Conservation (phyloP, 2,888 invertebrate species). For the Theodoxus fluviatilis region DNA sequence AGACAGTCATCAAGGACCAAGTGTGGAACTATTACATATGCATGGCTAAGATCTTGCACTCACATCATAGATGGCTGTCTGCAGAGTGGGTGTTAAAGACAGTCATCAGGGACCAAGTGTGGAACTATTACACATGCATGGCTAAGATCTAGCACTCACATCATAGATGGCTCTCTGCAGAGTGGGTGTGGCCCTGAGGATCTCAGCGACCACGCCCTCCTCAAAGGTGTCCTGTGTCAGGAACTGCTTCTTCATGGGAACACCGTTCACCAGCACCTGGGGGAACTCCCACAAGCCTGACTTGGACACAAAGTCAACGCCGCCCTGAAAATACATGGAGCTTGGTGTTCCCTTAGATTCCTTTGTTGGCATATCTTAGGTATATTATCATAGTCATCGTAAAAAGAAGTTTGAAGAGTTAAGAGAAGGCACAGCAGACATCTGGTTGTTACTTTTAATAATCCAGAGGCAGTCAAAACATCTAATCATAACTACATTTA, state of each 20-base stretch:
- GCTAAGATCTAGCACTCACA: conserved; percentile 42
- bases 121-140: not conserved
- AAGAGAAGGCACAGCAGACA: too few species aligned
- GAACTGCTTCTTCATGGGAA: conserved; percentile 77
- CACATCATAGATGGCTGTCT: too few species aligned
- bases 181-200: conserved; percentile 83
- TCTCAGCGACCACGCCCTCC: conserved; percentile 86
- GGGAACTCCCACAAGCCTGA: conserved; percentile 66
- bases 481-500: too few species aligned
- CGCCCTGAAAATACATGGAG: conserved; percentile 31
- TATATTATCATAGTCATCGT: too few species aligned
- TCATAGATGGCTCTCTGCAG: conserved; percentile 90
- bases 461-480: too few species aligned
- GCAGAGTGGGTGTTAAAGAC: too few species aligned
- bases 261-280: conserved; percentile 89
- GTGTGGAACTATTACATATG: not conserved
- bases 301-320: conserved; percentile 57
- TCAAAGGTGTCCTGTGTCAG: conserved; percentile 81
- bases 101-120: not conserved
- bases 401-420: too few species aligned
- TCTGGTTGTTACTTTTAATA: too few species aligned
- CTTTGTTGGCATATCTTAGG: too few species aligned
- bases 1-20: too few species aligned
- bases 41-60: not conserved
- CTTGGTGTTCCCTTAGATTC: too few species aligned